A percentile compares a stretch with the other conserved stretches of the same genome.
phyloP scores from a whole-genome alignment of 1,140 invertebrate genomes.

The Drosophila tristis region DNA sequence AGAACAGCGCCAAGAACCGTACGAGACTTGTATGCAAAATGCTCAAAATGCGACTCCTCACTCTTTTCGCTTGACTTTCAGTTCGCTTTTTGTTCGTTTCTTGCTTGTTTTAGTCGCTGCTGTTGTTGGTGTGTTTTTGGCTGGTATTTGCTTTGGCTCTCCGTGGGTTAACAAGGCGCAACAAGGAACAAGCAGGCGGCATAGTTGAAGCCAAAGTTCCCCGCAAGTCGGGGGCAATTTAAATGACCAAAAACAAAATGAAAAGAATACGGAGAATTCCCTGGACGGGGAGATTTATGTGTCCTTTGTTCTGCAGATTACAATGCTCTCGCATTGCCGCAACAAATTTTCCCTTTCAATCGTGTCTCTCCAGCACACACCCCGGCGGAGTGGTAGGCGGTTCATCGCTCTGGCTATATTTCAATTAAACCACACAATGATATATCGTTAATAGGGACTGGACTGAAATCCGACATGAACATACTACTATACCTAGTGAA shows the following conservation, averaged over 20 bases:
- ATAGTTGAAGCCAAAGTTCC: slow-evolving; percentile 71
- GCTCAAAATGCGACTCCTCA: slow-evolving; percentile 24
- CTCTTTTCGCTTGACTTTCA: slow-evolving; percentile 33
- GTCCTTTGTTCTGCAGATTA: slow-evolving; percentile 65
- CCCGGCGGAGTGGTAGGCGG: not conserved
- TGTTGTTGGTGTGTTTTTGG: slow-evolving; percentile 4
- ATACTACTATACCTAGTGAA: too few species aligned
- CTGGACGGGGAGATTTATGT: slow-evolving; percentile 65
- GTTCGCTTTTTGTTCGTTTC: slow-evolving; percentile 9
- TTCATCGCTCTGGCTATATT: slow-evolving; percentile 55
- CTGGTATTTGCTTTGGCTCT: slow-evolving; percentile 38
- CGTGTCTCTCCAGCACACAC: slow-evolving; percentile 8
- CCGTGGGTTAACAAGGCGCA: slow-evolving; percentile 50
- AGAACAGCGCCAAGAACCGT: slow-evolving; percentile 3
- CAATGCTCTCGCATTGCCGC: slow-evolving; percentile 54
- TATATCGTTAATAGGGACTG: slow-evolving; percentile 34
- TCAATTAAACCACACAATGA: slow-evolving; percentile 67
- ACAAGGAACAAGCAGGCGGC: slow-evolving; percentile 55
- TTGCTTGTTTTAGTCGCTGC: slow-evolving; percentile 3
- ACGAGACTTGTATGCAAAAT: slow-evolving; percentile 68
- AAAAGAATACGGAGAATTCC: slow-evolving; percentile 36
- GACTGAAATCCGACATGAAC: slow-evolving; percentile 19
- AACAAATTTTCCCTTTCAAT: slow-evolving; percentile 77
- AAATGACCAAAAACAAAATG: slow-evolving; percentile 58
- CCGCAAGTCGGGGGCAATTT: slow-evolving; percentile 66